These are phyloP conservation scores for Trichogramma pretiosum DNA, from an alignment of 1,140 invertebrate genomes.

Conservation along the genomic window DNA sequence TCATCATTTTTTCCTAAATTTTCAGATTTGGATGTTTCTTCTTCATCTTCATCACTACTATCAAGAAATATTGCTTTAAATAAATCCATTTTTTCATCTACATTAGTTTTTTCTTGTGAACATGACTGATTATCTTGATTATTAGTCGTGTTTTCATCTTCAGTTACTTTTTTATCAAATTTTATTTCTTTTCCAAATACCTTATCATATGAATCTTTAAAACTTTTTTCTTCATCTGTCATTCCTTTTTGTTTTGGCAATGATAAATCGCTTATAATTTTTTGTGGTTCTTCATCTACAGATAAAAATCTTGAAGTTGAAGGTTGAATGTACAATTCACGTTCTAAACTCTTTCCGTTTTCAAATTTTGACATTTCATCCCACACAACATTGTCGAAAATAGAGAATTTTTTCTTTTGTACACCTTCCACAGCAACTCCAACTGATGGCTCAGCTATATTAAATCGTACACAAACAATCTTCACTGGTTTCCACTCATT, in stretches of 20 bases:
- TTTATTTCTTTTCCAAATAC: conserved; percentile 29
- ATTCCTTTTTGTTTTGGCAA: conserved; percentile 4
- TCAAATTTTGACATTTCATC: conserved; percentile 26
- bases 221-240: conserved; percentile 29
- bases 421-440: conserved; percentile 45
- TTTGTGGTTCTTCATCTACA: neutral
- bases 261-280: neutral
- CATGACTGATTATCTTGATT: neutral
- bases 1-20: conserved; percentile 36
- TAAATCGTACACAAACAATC: conserved; percentile 86
- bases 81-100: conserved; percentile 54
- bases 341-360: conserved; percentile 17
- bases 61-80: conserved; percentile 60
- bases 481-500: conserved; percentile 76
- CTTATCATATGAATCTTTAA: conserved; percentile 33
- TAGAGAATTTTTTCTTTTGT: conserved; percentile 58
- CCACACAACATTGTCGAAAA: conserved; percentile 64
- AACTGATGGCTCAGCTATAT: conserved; percentile 78
- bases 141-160: no score
- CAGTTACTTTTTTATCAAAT: no score
- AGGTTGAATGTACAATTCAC: neutral
- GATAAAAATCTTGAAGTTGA: conserved; percentile 2
- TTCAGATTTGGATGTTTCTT: conserved; percentile 34
- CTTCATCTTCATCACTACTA: conserved; percentile 50
- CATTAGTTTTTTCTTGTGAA: neutral